A percentile compares a stretch with the other conserved stretches of the same genome.
phyloP scores from a whole-genome alignment of 2,888 invertebrate genomes.

The Cheilosia scutellata region DNA sequence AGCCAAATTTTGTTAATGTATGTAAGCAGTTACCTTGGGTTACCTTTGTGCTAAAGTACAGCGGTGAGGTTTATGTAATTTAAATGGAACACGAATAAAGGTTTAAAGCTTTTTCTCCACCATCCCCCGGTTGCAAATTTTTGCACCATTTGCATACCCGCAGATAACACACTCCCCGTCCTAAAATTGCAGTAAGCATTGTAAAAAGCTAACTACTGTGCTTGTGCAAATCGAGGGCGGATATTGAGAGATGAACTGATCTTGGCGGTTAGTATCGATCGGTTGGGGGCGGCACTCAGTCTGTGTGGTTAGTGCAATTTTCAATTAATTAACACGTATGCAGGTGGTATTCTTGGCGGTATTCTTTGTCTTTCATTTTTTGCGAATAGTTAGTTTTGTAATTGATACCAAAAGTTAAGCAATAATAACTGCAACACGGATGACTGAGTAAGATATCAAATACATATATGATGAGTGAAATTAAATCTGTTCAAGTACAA shows the following conservation, averaged over 20 bases:
- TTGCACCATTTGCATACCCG: not conserved
- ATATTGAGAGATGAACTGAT: not conserved
- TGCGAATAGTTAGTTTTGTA: not conserved
- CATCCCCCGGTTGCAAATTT: not conserved
- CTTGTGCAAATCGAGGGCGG: slow-evolving; percentile 53
- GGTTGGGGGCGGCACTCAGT: slow-evolving; percentile 32
- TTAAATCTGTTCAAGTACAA: slow-evolving; percentile 1
- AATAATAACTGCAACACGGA: slow-evolving; percentile 24
- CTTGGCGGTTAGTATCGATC: slow-evolving; percentile 31
- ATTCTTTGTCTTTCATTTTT: not conserved
- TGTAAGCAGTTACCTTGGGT: not conserved
- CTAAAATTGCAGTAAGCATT: not conserved
- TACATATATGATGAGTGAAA: slow-evolving; percentile 33
- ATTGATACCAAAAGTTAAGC: not conserved
- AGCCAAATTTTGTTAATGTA: no score
- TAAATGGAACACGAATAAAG: not conserved
- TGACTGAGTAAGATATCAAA: slow-evolving; percentile 47
- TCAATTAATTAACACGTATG: slow-evolving; percentile 2
- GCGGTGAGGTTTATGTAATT: not conserved
- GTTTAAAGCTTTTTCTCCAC: not conserved
- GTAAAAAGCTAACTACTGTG: slow-evolving; percentile 30
- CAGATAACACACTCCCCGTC: not conserved
- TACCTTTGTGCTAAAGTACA: slow-evolving; percentile 12
- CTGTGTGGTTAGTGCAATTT: slow-evolving; percentile 7
- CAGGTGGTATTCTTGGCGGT: not conserved